phyloP scores from a whole-genome alignment of 2,888 invertebrate genomes.

The Troglohyphantes excavatus region DNA sequence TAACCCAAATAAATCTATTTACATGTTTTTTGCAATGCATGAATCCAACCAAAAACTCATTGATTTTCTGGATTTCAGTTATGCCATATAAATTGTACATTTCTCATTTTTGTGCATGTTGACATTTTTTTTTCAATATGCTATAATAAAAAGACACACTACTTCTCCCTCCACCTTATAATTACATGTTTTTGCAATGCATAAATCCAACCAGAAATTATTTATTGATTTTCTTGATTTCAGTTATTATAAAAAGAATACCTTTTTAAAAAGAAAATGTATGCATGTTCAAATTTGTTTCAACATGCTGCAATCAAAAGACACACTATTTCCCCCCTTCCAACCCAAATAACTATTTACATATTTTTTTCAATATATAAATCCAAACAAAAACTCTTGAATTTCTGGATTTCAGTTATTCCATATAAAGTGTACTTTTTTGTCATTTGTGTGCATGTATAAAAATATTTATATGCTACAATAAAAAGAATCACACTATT shows the following conservation, averaged over 20 bases:
- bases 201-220: constrained; percentile 19
- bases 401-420: constrained; percentile 36
- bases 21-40: background rate
- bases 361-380: background rate
- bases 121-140: background rate
- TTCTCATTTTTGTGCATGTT: background rate
- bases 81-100: background rate
- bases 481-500: too few species aligned
- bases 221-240: constrained; percentile 4
- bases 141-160: too few species aligned
- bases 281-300: background rate
- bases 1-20: too few species aligned
- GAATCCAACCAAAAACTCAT: constrained; percentile 1
- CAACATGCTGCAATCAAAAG: background rate
- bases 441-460: background rate
- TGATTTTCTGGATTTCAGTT: constrained; percentile 23
- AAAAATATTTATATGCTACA: too few species aligned
- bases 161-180: too few species aligned
- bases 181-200: background rate
- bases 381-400: background rate
- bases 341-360: too few species aligned
- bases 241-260: constrained; percentile 17
- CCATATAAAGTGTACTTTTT: background rate
- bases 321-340: too few species aligned
- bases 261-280: background rate